Percentiles rank a stretch among this genome's conserved stretches.
phyloP scores from a whole-genome alignment of 2,888 invertebrate species.

The Nymphalis c-album region DNA sequence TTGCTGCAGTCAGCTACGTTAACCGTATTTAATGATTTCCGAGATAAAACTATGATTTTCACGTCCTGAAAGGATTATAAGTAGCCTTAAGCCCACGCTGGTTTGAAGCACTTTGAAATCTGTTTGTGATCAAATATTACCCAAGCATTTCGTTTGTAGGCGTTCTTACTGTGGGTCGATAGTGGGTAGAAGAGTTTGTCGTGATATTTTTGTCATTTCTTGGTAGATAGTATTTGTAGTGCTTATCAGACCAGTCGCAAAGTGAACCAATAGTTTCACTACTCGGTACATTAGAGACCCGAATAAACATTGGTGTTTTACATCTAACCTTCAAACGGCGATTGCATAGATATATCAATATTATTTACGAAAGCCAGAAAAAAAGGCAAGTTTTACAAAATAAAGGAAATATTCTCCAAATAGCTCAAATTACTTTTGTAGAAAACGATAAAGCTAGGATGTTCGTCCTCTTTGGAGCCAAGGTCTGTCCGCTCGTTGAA shows the following conservation, averaged over 20 bases:
- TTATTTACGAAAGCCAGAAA: too few species aligned
- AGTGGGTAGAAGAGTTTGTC: neutral
- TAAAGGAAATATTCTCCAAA: too few species aligned
- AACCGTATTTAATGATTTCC: neutral
- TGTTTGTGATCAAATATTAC: constrained; percentile 1
- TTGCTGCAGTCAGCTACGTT: neutral
- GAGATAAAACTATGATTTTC: neutral
- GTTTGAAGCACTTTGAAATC: neutral
- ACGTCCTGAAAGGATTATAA: neutral
- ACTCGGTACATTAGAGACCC: too few species aligned
- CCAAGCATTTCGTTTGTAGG: constrained; percentile 5
- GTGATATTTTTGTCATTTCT: neutral
- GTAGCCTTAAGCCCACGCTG: neutral
- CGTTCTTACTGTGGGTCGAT: neutral
- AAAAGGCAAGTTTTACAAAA: too few species aligned
- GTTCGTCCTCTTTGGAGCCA: too few species aligned
- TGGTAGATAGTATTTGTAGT: neutral
- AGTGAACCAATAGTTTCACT: too few species aligned
- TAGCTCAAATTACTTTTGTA: neutral
- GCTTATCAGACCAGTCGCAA: too few species aligned
- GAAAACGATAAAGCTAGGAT: neutral
- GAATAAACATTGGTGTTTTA: too few species aligned
- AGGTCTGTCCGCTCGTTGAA: too few species aligned
- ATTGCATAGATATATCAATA: too few species aligned
- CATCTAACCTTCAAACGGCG: too few species aligned